A percentile compares a stretch with the other conserved stretches of the same genome.
Conservation (phyloP, 2,888 invertebrate species). For the Brenthis hecate region DNA sequence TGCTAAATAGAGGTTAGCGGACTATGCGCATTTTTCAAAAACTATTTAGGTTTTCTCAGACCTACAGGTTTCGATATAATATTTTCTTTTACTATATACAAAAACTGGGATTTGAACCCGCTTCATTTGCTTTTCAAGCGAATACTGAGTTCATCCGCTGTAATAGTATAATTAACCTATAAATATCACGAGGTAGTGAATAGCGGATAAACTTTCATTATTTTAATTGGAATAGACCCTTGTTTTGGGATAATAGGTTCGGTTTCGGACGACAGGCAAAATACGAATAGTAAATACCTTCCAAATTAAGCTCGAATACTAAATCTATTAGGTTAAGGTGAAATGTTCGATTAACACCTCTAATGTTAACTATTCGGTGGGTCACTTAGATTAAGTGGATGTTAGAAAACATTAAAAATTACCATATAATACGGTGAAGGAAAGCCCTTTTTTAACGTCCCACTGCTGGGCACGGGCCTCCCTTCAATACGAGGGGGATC, state of each 20-base stretch:
- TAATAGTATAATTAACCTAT: neutral
- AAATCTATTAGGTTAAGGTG: neutral
- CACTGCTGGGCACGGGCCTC: too few relatives aligned
- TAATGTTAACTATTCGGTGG: neutral
- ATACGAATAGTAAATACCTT: conserved; percentile 4
- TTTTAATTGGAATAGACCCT: conserved; percentile 13
- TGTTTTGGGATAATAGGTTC: conserved; percentile 13
- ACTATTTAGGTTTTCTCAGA: too few relatives aligned
- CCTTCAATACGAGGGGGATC: too few relatives aligned
- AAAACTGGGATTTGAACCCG: too few relatives aligned
- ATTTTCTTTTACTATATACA: too few relatives aligned
- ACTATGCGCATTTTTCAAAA: too few relatives aligned
- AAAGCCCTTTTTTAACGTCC: too few relatives aligned
- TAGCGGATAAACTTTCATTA: conserved; percentile 1
- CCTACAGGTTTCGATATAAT: too few relatives aligned
- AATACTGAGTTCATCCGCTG: too few relatives aligned
- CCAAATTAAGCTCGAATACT: conserved; percentile 1
- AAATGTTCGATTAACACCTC: neutral
- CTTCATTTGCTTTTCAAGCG: too few relatives aligned
- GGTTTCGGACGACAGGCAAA: conserved; percentile 1
- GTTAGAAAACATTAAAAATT: neutral
- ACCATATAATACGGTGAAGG: too few relatives aligned
- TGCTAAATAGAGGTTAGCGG: too few relatives aligned
- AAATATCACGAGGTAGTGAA: neutral
- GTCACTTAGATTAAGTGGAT: neutral